These are phyloP conservation scores for Buceros bicornis DNA, from an alignment of 2,797 vertebrate species.

Conservation along the genomic window DNA sequence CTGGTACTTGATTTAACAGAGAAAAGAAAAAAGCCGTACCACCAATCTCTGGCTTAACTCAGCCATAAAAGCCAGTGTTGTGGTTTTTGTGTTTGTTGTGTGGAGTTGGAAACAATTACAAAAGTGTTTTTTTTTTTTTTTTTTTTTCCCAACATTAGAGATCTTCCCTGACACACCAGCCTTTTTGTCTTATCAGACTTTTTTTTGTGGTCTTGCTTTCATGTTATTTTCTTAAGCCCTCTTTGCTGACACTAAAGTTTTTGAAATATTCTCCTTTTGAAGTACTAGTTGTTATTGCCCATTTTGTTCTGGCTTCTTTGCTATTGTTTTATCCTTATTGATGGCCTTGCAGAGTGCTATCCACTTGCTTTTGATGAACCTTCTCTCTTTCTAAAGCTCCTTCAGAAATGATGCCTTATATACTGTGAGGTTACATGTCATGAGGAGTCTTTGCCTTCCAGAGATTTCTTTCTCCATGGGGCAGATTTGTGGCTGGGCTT, in stretches of 20 bases:
- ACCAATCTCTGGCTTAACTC: neutral
- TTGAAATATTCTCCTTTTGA: conserved; percentile 41
- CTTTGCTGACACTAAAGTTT: conserved; percentile 38
- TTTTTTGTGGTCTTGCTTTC: conserved; percentile 26
- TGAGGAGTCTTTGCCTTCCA: neutral
- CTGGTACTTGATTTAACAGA: neutral
- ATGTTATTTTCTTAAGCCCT: conserved; percentile 49
- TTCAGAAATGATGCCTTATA: neutral
- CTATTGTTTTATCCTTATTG: conserved; percentile 16
- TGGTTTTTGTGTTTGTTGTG: neutral
- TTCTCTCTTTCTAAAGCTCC: neutral
- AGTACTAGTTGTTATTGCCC: neutral
- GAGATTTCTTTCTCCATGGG: neutral
- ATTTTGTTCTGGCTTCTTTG: conserved; percentile 17
- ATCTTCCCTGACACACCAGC: neutral
- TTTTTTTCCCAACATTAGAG: neutral
- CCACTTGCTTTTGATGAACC: conserved; percentile 12
- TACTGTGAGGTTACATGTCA: neutral
- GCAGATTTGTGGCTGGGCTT: neutral
- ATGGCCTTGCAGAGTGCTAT: neutral
- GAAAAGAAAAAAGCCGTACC: neutral
- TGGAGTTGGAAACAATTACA: neutral
- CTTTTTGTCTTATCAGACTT: conserved; percentile 3
- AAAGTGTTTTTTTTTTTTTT: neutral
- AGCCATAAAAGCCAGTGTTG: neutral